Percentiles rank a stretch among this genome's conserved stretches.
phyloP scores from a whole-genome alignment of 1,140 invertebrate genomes.

The Drosophila lowei region DNA sequence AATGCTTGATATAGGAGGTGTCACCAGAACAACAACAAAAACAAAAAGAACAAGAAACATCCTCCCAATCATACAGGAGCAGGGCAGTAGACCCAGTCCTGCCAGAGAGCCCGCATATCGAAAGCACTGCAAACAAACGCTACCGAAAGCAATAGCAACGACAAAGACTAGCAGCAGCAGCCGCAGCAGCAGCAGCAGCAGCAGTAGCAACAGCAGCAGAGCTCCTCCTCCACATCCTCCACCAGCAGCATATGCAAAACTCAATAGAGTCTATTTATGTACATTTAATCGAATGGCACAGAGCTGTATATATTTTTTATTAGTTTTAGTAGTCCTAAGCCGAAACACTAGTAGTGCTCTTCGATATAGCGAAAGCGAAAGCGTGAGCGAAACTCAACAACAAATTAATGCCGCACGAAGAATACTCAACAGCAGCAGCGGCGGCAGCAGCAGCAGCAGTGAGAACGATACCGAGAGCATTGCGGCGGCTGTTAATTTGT shows the following conservation, averaged over 20 bases:
- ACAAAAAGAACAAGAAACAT: slow-evolving; percentile 12
- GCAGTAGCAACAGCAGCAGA: slow-evolving; percentile 9
- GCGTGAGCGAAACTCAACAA: slow-evolving; percentile 31
- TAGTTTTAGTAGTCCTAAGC: slow-evolving; percentile 74
- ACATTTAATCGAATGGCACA: slow-evolving; percentile 72
- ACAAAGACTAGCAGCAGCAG: slow-evolving; percentile 12
- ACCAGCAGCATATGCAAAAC: slow-evolving; percentile 53
- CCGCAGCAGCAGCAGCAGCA: slow-evolving; percentile 12
- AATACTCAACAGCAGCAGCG: slow-evolving; percentile 36
- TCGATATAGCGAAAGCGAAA: slow-evolving; percentile 24
- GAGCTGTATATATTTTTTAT: slow-evolving; percentile 79
- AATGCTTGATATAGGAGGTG: slow-evolving; percentile 35
- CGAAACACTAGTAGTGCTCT: slow-evolving; percentile 61
- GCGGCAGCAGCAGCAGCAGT: too few relatives aligned
- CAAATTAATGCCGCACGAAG: slow-evolving; percentile 15
- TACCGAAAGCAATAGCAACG: slow-evolving; percentile 7
- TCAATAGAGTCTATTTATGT: slow-evolving; percentile 71
- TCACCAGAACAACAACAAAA: slow-evolving; percentile 14
- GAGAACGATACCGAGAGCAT: background rate
- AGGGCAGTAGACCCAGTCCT: background rate
- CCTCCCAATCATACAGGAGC: slow-evolving; percentile 4
- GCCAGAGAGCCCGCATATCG: slow-evolving; percentile 24
- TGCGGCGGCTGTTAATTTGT: too few relatives aligned
- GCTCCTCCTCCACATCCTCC: background rate
- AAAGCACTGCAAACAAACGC: slow-evolving; percentile 17